A percentile compares a stretch with the other conserved stretches of the same genome.
phyloP scores from a whole-genome alignment of 2,888 invertebrate genomes.

The Hetaerina titia region DNA sequence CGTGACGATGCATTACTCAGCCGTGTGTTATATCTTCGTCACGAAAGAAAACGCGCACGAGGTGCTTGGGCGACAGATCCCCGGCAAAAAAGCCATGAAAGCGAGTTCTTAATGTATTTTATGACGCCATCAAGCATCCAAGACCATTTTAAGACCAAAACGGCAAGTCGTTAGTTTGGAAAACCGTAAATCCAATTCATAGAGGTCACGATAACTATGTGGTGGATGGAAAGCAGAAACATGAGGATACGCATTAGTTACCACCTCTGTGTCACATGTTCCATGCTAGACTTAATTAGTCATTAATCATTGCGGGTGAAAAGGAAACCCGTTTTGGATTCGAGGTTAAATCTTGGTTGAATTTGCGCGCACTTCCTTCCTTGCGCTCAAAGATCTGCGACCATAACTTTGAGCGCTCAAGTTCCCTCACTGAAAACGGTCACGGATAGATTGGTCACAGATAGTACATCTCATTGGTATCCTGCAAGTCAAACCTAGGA shows the following conservation, averaged over 20 bases:
- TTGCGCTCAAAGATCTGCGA: background rate
- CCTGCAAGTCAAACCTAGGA: too few species aligned
- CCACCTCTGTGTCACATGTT: background rate
- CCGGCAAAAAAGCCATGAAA: conserved; percentile 7
- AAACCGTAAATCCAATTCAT: conserved; percentile 1
- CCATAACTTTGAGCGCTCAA: background rate
- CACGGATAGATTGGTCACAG: too few species aligned
- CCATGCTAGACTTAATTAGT: conserved; percentile 23
- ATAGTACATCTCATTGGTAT: too few species aligned
- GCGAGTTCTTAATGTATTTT: conserved; percentile 30
- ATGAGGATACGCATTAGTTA: conserved; percentile 26
- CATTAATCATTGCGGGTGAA: background rate
- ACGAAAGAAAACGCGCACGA: background rate
- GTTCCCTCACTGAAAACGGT: background rate
- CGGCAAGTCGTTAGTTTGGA: background rate
- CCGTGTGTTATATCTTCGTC: background rate
- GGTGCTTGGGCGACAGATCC: background rate
- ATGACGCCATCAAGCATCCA: conserved; percentile 4
- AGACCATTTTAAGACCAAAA: background rate
- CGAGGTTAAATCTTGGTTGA: background rate
- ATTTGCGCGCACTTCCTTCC: background rate
- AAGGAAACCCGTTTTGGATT: background rate
- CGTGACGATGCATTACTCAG: background rate
- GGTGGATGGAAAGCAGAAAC: background rate
- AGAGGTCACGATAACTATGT: background rate